These are phyloP conservation scores for Thunnus thynnus DNA, from an alignment of 2,113 vertebrate species.

Conservation along the genomic window DNA sequence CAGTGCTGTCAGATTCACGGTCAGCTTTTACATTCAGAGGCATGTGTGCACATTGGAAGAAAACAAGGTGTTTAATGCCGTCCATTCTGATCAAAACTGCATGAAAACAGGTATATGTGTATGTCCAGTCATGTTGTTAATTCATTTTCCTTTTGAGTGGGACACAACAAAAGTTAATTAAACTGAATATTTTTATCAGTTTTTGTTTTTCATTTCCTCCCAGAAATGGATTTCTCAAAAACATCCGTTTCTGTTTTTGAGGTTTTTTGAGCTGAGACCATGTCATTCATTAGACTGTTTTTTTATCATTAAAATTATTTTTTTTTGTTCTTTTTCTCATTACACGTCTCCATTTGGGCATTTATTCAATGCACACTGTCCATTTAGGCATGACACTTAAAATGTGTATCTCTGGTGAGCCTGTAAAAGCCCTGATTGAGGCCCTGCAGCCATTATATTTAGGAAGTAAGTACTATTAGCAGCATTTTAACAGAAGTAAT, in stretches of 20 bases:
- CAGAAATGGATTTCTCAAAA: background rate
- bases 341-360: no score
- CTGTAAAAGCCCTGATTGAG: slow-evolving; percentile 15
- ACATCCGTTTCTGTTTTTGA: background rate
- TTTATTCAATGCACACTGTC: no score
- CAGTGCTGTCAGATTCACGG: background rate
- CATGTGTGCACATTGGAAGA: background rate
- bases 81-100: background rate
- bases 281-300: background rate
- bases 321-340: no score
- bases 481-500: background rate
- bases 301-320: background rate
- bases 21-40: background rate
- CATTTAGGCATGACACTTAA: background rate
- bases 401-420: background rate
- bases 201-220: background rate
- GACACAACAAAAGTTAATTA: no score
- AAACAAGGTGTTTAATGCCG: background rate
- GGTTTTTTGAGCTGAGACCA: background rate
- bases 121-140: background rate
- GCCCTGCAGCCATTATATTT: slow-evolving; percentile 28
- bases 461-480: background rate
- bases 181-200: no score
- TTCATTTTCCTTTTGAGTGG: no score
- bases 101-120: background rate